A percentile compares a stretch with the other conserved stretches of the same genome.
These are phyloP conservation scores for Apostichopus japonicus DNA, from an alignment of 35 echinoderm and acorn worm species.

Conservation along the genomic window DNA sequence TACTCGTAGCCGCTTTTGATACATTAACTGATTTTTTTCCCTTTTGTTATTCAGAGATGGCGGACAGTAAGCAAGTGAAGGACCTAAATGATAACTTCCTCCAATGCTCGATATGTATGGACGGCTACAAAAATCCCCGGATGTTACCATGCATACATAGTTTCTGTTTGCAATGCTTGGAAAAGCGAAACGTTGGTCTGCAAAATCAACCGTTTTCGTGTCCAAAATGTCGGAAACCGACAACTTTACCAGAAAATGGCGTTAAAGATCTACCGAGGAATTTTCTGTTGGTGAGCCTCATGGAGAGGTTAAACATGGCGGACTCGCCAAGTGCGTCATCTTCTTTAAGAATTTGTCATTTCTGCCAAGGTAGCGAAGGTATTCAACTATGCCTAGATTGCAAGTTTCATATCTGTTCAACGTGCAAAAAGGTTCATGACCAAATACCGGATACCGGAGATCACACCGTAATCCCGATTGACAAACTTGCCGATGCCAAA, in stretches of 20 bases:
- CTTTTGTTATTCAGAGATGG: neutral
- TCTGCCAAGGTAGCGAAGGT: neutral
- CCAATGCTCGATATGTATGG: conserved; percentile 62
- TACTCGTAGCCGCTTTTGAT: no score
- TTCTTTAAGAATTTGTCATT: neutral
- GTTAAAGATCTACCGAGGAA: conserved; percentile 56
- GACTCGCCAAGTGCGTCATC: neutral
- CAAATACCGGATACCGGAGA: conserved; percentile 7
- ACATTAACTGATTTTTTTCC: no score
- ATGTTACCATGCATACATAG: conserved; percentile 27
- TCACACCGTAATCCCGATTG: conserved; percentile 12
- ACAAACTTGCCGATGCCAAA: neutral
- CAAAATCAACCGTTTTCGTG: neutral
- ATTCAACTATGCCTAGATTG: conserved; percentile 2
- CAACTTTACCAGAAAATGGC: conserved; percentile 15
- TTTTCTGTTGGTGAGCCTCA: neutral
- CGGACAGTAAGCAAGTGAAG: neutral
- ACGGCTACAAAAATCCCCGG: neutral
- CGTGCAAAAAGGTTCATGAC: neutral
- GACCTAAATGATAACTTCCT: conserved; percentile 54
- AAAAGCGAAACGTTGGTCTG: conserved; percentile 18
- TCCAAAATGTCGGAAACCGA: conserved; percentile 35
- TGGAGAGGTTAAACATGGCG: conserved; percentile 40
- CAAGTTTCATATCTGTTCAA: conserved; percentile 23
- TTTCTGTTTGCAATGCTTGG: conserved; percentile 68